phyloP scores from a whole-genome alignment of 2,797 vertebrate species.

The Anguilla obscura region DNA sequence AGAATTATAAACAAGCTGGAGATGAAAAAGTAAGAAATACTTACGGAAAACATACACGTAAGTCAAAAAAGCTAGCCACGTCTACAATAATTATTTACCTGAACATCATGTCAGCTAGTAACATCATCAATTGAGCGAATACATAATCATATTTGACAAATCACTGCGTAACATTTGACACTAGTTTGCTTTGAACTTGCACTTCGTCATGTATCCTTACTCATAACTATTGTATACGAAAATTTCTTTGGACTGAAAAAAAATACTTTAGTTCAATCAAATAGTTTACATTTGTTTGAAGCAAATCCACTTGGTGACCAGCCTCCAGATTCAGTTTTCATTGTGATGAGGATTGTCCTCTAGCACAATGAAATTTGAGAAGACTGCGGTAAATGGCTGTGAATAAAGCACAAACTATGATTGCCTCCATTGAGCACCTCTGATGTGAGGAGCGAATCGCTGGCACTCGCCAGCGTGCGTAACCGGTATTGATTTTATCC shows the following conservation, averaged over 20 bases:
- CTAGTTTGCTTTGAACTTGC: not conserved
- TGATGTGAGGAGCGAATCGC: not conserved
- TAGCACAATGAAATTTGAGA: not conserved
- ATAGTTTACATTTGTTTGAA: not conserved
- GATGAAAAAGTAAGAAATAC: not conserved
- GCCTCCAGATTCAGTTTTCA: not conserved
- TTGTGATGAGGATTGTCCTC: not conserved
- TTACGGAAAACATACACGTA: not conserved
- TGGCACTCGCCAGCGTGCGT: not conserved
- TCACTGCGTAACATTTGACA: not conserved
- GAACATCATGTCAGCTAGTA: too few relatives aligned
- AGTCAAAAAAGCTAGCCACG: not conserved
- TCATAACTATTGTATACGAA: not conserved
- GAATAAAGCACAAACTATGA: not conserved
- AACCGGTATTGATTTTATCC: slow-evolving; percentile 9
- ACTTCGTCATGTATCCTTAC: not conserved
- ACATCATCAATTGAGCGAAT: too few relatives aligned
- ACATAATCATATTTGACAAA: not conserved
- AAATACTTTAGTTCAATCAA: not conserved
- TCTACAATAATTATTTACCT: too few relatives aligned
- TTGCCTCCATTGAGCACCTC: slow-evolving; percentile 3
- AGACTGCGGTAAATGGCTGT: slow-evolving; percentile 10
- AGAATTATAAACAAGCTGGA: not conserved
- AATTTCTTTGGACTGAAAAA: not conserved
- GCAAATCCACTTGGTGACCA: not conserved